Evolutionary conservation across 2,888 invertebrate species (phyloP), one percentile per base, ranked within the genome.

Genomic region (Eupeodes luniger): DNA sequence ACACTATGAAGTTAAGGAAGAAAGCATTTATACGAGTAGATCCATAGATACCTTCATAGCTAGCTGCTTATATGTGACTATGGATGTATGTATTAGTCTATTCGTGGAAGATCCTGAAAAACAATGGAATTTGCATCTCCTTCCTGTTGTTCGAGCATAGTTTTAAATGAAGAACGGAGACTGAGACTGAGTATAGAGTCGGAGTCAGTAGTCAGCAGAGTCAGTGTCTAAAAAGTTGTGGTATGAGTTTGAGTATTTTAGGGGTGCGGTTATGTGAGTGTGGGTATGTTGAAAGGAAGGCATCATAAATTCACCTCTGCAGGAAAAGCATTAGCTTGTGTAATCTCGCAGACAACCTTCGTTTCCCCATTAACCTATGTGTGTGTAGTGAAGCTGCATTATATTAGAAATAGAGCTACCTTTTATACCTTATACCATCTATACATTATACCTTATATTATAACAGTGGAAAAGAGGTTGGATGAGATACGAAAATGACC

Each of bases 71-170:
- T 27, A 27, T 27, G 27, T 5, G 0, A 5, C n/a, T 10, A 27
- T 4, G 0, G 5, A 12, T 10, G 9, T 36, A 12, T 10, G 9
- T 36, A 10, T 14, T 6, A 12, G 4, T 59, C n/a, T 61, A 3
- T 9, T 36, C n/a, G 36, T 61, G 36, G 62, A 62, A 55, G 69
- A 55, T 70, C 69, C 53, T 19, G 72, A 69, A 88, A 84, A 81
- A 84, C 84, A 84, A 69, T 66, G 77, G 64, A 84, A 84, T 88
- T 81, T 87, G 87, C 84, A 87, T 87, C 84, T 77, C 77, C 80
- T 81, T 84, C 81, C 87, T 72, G 84, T 72, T 75, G 59, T 7
- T 55, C 40, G 16, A 70, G 55, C 53, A 55, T 40, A 70, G 69
- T 70, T 55, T 27, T 16, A 55, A 70, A 67, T 61, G 79, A 66